These are phyloP conservation scores for Eurytoma californica DNA, from an alignment of 2,888 invertebrate species.

Conservation along the genomic window DNA sequence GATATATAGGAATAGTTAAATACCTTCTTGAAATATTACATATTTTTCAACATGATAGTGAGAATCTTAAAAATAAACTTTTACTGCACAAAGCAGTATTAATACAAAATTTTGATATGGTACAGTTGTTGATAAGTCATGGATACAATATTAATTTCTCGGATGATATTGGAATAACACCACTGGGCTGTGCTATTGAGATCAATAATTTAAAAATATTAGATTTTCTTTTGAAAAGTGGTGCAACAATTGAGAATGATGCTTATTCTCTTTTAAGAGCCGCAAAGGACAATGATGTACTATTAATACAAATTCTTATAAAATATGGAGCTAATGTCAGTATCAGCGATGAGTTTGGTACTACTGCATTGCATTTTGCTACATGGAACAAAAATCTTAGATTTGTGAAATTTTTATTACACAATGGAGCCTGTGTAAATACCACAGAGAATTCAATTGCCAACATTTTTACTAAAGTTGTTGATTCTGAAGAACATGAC, in stretches of 20 bases:
- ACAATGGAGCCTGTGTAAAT: conserved; percentile 17
- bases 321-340: conserved; percentile 36
- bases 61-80: conserved; percentile 9
- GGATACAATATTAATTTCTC: conserved; percentile 11
- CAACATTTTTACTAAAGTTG: neutral
- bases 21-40: neutral
- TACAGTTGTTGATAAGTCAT: conserved; percentile 35
- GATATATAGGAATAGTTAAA: conserved; percentile 12
- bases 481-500: neutral
- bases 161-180: conserved; percentile 23
- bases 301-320: conserved; percentile 9
- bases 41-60: too few relatives aligned
- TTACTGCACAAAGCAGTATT: conserved; percentile 30
- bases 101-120: conserved; percentile 23
- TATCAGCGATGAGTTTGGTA: conserved; percentile 40
- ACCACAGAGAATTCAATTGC: neutral
- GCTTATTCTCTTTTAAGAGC: conserved; percentile 20
- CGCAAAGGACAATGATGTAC: conserved; percentile 21
- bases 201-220: conserved; percentile 11
- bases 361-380: conserved; percentile 48
- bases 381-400: conserved; percentile 22
- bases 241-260: conserved; percentile 18
- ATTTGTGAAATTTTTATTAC: conserved; percentile 32
- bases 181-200: conserved; percentile 29
- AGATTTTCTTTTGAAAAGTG: conserved; percentile 23